phyloP scores from a whole-genome alignment of 30 jellyfish, hydroid and myxozoan genomes.

The Chironex yamaguchii region DNA sequence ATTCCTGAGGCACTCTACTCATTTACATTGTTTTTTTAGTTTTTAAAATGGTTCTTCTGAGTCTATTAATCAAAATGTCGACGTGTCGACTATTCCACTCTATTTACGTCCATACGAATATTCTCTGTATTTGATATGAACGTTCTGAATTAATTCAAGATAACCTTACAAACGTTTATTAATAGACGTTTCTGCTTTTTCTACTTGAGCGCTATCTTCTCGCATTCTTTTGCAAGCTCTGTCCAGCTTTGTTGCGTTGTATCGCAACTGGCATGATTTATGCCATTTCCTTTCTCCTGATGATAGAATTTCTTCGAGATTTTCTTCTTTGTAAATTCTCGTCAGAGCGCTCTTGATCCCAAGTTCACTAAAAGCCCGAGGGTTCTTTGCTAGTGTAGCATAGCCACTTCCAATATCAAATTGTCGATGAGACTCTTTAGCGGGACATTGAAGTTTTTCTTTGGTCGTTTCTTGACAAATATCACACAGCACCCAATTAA shows the following conservation, averaged over 20 bases:
- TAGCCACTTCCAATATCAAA: constrained; percentile 47
- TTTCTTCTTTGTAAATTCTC: constrained; percentile 4
- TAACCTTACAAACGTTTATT: too few species aligned
- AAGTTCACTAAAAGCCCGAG: constrained; percentile 30
- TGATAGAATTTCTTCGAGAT: constrained; percentile 22
- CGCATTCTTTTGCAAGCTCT: constrained; percentile 52
- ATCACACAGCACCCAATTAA: constrained; percentile 50
- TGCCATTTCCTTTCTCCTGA: constrained; percentile 43
- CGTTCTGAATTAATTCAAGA: too few species aligned
- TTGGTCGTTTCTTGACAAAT: constrained; percentile 39
- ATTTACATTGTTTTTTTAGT: too few species aligned
- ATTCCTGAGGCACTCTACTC: too few species aligned
- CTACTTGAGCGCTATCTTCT: constrained; percentile 17
- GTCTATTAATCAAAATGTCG: too few species aligned
- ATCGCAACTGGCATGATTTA: constrained; percentile 17
- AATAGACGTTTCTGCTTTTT: constrained; percentile 10
- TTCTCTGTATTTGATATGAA: too few species aligned
- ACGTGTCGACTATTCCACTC: too few species aligned
- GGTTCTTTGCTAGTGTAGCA: constrained; percentile 42
- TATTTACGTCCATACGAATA: too few species aligned
- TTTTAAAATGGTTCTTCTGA: too few species aligned
- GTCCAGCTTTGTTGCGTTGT: constrained; percentile 34
- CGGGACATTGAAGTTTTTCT: constrained; percentile 65
- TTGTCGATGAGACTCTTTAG: constrained; percentile 32
- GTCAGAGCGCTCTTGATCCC: constrained; percentile 21